phyloP scores from a whole-genome alignment of 92 coral and sea anemone species.

The Epizoanthus ramosus region DNA sequence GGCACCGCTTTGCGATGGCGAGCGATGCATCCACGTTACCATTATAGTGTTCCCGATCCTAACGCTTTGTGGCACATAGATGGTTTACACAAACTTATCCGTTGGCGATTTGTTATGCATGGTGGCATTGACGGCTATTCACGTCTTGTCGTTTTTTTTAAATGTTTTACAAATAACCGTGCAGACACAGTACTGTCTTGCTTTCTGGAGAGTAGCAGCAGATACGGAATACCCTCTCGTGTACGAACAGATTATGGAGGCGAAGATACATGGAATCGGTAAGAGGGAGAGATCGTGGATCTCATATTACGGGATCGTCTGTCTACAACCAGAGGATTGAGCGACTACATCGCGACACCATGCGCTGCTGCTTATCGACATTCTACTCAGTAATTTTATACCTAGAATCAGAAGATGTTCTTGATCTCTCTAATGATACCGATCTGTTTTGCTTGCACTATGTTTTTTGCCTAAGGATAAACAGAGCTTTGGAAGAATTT shows the following conservation, averaged over 20 bases:
- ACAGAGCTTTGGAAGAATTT: constrained; percentile 53
- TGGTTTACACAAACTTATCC: constrained; percentile 32
- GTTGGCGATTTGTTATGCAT: constrained; percentile 15
- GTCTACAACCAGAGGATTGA: constrained; percentile 37
- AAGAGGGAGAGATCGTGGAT: constrained; percentile 17
- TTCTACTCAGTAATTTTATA: not conserved
- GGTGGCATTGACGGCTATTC: not conserved
- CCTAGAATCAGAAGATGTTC: not conserved
- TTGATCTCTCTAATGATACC: constrained; percentile 20
- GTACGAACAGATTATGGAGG: constrained; percentile 21
- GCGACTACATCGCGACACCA: constrained; percentile 30
- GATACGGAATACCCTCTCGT: constrained; percentile 16
- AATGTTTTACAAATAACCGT: not conserved
- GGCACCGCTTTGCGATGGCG: constrained; percentile 46
- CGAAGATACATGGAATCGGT: constrained; percentile 1
- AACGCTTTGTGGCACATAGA: constrained; percentile 41
- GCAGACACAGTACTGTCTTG: constrained; percentile 9
- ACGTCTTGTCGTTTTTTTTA: not conserved
- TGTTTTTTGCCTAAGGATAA: constrained; percentile 39
- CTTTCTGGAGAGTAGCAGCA: constrained; percentile 10
- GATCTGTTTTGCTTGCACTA: constrained; percentile 51
- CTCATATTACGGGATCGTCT: constrained; percentile 22
- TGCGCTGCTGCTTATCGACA: constrained; percentile 23
- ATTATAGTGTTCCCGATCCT: not conserved
- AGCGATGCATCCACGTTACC: constrained; percentile 39